Base-by-base conservation (phyloP, 2,888 invertebrate species). In the Galeruca laticollis region DNA sequence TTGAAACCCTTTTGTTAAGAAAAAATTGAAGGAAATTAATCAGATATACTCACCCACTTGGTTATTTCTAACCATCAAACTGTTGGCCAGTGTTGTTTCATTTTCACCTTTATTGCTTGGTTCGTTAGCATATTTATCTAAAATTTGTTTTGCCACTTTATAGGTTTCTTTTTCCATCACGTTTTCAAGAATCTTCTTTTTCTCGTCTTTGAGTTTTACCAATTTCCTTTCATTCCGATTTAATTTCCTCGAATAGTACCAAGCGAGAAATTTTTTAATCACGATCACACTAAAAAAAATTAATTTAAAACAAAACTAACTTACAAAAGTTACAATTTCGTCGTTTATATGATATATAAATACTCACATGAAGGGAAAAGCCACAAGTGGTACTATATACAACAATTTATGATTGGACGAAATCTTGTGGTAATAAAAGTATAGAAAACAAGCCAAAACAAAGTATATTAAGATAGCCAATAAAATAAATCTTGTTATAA, bases 91-190 rank as follows among this genome's bases (percentile, higher is more conserved):
- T 31, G 71, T 68, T 8, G 60, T n/a, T 20, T 62, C 67, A 21
- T 70, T 68, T 9, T 59, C 67, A 20, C 69, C 64, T 10, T 76
- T 66, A 26, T 68, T 43, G 51, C 73, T 71, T 74, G 75, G 78
- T 75, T 90, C 90, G 21, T 92, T 91, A 71, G 92, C 96, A 87
- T 92, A 97, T 83, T 94, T 94, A 84, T 96, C 93, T 68, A 97
- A 86, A 77, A 97, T 94, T 83, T 93, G 92, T 84, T 94, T 95
- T 5, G 97, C 97, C 60, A 91, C 94, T 88, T 98, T 99, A 84
- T 98, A 99, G 0, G 97, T 98, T 86, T 99, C 98, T 43, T 93
- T 98, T 82, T 99, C 98, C 92, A 96, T 98, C 37, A 99, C 98
- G 82, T 96, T 93, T 81, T 99, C 97, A 68, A 99, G 87, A 74